Evolutionary conservation across 2,113 vertebrate species (phyloP).

Genomic region (Albula goreensis): DNA sequence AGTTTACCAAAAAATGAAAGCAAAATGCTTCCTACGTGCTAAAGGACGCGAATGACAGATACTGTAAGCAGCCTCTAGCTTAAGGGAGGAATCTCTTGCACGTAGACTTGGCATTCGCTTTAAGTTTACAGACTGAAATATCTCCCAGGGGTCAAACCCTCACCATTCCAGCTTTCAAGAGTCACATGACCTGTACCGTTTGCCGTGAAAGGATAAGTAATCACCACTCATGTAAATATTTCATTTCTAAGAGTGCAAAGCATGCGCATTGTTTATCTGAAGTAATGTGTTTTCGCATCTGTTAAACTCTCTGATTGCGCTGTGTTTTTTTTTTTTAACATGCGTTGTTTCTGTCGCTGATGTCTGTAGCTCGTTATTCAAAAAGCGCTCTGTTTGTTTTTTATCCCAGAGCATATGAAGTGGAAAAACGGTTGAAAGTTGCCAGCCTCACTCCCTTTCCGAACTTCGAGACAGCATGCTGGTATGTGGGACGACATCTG

Average conservation of each 20-base stretch:
- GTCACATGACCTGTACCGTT: not conserved
- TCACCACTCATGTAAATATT: slow-evolving; percentile 38
- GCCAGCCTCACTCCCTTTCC: slow-evolving; percentile 90
- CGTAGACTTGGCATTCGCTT: not conserved
- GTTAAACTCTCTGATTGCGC: slow-evolving; percentile 29
- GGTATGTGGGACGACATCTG: slow-evolving; percentile 91
- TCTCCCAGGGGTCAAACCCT: slow-evolving; percentile 9
- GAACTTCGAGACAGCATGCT: slow-evolving; percentile 95
- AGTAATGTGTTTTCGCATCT: slow-evolving; percentile 37
- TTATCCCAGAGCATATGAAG: slow-evolving; percentile 90
- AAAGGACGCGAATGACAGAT: not conserved
- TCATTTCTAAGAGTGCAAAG: slow-evolving; percentile 25
- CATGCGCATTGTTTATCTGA: slow-evolving; percentile 31
- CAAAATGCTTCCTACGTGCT: not conserved
- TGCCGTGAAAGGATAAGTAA: slow-evolving; percentile 15
- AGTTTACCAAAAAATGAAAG: not conserved
- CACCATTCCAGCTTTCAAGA: slow-evolving; percentile 8
- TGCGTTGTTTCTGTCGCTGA: slow-evolving; percentile 28
- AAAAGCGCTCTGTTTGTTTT: slow-evolving; percentile 48
- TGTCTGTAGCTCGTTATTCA: slow-evolving; percentile 18
- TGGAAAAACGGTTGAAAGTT: slow-evolving; percentile 90
- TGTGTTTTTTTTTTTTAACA: slow-evolving; percentile 19
- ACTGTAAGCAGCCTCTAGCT: not conserved
- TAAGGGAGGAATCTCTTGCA: not conserved
- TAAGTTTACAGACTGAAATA: slow-evolving; percentile 21